phyloP scores from a whole-genome alignment of 2,113 vertebrate genomes.

The Leiothrix lutea region DNA sequence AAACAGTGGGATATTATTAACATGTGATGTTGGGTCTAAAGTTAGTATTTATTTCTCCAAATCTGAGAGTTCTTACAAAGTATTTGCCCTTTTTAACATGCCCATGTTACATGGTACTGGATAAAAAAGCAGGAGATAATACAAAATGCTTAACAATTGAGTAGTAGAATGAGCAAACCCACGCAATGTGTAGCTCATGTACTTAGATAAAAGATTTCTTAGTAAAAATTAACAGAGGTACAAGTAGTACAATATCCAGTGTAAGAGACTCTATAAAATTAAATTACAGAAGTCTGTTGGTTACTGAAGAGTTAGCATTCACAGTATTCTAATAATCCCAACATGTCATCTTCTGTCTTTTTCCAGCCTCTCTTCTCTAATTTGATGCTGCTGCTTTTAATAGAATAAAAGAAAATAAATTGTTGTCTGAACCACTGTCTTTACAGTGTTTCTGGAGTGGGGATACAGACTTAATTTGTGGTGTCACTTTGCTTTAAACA shows the following conservation, averaged over 20 bases:
- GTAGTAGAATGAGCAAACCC: not conserved
- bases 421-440: conserved; percentile 45
- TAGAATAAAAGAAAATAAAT: conserved; percentile 51
- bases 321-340: not conserved
- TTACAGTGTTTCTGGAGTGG: conserved; percentile 18
- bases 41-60: not conserved
- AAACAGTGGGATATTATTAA: not conserved
- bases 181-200: not conserved
- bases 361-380: conserved; percentile 2
- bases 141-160: not conserved
- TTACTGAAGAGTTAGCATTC: conserved; percentile 27
- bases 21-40: not conserved
- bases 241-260: not conserved
- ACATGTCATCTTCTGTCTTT: conserved; percentile 3
- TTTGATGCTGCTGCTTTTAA: conserved; percentile 51
- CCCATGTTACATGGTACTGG: not conserved
- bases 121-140: not conserved
- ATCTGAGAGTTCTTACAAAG: not conserved
- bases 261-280: not conserved
- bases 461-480: conserved; percentile 24
- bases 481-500: conserved; percentile 48
- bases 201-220: not conserved
- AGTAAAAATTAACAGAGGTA: not conserved
- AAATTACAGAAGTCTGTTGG: not conserved
- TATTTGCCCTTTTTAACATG: not conserved